Evolutionary conservation across 2,113 vertebrate genomes (phyloP), one percentile per base, ranked within the genome.

Genomic region (Forbesichthys agassizii): DNA sequence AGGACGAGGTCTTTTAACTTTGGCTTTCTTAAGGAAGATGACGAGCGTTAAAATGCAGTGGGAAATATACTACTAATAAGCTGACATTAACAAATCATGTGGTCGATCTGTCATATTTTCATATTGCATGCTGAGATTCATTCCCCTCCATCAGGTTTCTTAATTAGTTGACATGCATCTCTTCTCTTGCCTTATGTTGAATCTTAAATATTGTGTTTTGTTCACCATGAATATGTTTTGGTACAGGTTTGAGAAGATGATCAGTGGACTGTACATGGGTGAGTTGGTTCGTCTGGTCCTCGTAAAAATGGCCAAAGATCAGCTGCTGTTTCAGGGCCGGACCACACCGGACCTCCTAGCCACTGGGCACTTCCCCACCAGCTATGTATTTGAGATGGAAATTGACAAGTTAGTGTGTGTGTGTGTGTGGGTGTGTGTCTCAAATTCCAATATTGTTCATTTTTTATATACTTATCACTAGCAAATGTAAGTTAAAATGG

Each of bases 171-270:
- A 42, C 36, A 42, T 42, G 36, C 1, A 42, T 42, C 2, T 42
- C 36, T 6, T 42, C 4, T 42, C 7, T 42, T 42, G 36, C 36
- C 36, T 42, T 42, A 42, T 42, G 7, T 42, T 42, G 7, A 5
- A 42, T 42, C 5, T 42, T 42, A 42, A 42, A 8, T 42, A 42
- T 42, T 42, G 36, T 42, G 36, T 42, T 42, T 42, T 42, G 36
- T 5, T 42, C 36, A 42, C 36, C 9, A 3, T 48, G 52, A 58
- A 7, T 49, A 3, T 80, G 1, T 73, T 55, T 27, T 1, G 16
- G 3, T 62, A n/a, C 84, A 99, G 98, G 68, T 99, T 98, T 88
- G 97, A 99, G 90, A 99, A 99, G 93, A 98, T 99, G 97, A 97
- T 99, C 84, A 97, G 98, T 0, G 97, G 97, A 3, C 92, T 99